Evolutionary conservation across 2,888 invertebrate species (phyloP), one percentile per base, ranked within the genome.

Genomic region (Sepiola atlantica): DNA sequence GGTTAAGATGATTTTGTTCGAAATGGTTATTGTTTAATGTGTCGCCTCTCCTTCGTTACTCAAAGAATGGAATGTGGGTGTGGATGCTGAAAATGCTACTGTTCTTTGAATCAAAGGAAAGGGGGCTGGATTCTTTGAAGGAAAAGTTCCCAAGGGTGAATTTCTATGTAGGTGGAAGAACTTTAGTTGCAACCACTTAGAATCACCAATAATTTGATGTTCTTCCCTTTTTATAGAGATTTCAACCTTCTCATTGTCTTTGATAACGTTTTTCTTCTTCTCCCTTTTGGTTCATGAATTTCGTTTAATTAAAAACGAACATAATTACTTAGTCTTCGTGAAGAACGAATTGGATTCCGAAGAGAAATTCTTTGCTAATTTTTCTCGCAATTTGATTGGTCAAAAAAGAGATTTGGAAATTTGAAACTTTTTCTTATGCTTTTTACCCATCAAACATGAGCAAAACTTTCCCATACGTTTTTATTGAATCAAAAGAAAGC

Each of bases 81-180:
- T 77, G 77, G 77, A 77, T n/a, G n/a, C 32, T 32, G 45, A 77
- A 24, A 8, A 28, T 77, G 77, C n/a, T 28, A 77, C 77, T 4
- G 77, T n/a, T 45, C 77, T 77, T 77, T n/a, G 77, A 77, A 14
- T 77, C 14, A n/a, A 77, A n/a, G 16, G 77, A 77, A 77, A 77
- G 77, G 32, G 77, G 77, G 77, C 77, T 32, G 77, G 77, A 77
- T 77, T 77, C 77, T 77, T 77, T n/a, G 77, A n/a, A 77, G 18
- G n/a, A 77, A 77, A 61, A 77, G 77, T 77, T 77, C 77, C 77
- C 77, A 77, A 77, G 77, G 77, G 77, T 77, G 77, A 77, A 14
- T 77, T 77, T 77, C 32, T 77, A n/a, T 77, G 77, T 12, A 32
- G 32, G 77, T 77, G 77, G n/a, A n/a, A 77, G 77, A 77, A 77